Evolutionary conservation across 2,888 invertebrate species (phyloP).

Genomic region (Harpalus rufipes): DNA sequence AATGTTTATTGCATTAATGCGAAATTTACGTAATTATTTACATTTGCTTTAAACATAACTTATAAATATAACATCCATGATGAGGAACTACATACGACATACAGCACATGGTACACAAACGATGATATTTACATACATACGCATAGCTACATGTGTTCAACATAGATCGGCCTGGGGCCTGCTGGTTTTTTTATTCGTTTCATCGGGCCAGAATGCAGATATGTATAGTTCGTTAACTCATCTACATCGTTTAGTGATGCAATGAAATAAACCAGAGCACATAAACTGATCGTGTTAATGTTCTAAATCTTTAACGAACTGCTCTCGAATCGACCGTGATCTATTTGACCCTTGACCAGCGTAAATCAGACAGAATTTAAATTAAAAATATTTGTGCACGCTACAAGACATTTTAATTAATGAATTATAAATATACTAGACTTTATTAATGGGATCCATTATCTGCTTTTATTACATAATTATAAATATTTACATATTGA

Average conservation of each 20-base stretch:
- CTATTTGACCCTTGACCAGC: constrained; percentile 55
- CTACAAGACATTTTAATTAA: constrained; percentile 21
- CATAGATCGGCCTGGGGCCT: not conserved
- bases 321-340: constrained; percentile 52
- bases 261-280: constrained; percentile 44
- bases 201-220: constrained; percentile 21
- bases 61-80: constrained; percentile 15
- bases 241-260: constrained; percentile 54
- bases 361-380: constrained; percentile 41
- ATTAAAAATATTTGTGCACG: constrained; percentile 18
- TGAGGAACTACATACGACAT: not conserved
- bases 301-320: constrained; percentile 49
- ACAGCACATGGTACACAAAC: constrained; percentile 27
- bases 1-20: constrained; percentile 1
- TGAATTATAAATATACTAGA: not conserved
- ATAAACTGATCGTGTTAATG: constrained; percentile 47
- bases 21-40: constrained; percentile 41
- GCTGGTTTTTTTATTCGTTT: constrained; percentile 44
- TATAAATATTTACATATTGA: not conserved
- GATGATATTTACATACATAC: constrained; percentile 55
- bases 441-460: not conserved
- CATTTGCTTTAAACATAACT: constrained; percentile 3
- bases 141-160: constrained; percentile 55
- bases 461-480: not conserved
- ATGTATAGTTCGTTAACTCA: constrained; percentile 60